Evolutionary conservation across 2,113 vertebrate species (phyloP).

Genomic region (Pterocles burchelli): DNA sequence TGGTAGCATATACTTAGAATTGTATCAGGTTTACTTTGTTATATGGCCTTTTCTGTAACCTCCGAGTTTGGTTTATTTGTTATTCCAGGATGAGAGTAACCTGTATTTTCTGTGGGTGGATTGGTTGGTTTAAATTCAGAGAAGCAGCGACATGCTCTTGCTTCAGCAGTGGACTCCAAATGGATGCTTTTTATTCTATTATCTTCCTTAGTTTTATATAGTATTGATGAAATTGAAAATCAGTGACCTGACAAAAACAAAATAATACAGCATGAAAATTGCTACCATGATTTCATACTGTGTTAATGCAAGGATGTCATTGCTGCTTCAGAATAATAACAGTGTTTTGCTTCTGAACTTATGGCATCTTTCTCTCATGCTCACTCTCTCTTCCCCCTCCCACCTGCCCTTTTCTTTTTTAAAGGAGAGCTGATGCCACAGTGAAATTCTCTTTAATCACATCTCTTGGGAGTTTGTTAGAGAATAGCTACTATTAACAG

Average conservation of each 20-base stretch:
- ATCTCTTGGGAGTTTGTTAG: background rate
- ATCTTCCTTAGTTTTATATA: conserved; percentile 47
- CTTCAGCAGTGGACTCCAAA: background rate
- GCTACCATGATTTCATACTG: conserved; percentile 69
- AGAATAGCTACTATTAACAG: background rate
- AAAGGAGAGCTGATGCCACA: background rate
- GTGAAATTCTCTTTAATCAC: background rate
- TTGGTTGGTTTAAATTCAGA: background rate
- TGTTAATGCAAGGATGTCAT: conserved; percentile 69
- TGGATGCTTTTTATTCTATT: conserved; percentile 53
- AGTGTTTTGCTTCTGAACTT: conserved; percentile 58
- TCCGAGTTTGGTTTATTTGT: background rate
- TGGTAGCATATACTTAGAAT: background rate
- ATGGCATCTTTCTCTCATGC: background rate
- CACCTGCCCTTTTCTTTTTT: background rate
- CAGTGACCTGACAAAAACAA: conserved; percentile 71
- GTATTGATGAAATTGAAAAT: conserved; percentile 73
- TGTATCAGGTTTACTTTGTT: background rate
- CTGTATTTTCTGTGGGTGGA: background rate
- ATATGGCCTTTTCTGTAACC: background rate
- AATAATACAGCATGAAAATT: conserved; percentile 71
- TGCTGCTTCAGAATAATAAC: conserved; percentile 60
- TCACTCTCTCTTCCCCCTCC: background rate
- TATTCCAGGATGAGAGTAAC: background rate
- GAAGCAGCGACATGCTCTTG: background rate